Conservation (phyloP, 2,113 vertebrate species). For the Sander vitreus region DNA sequence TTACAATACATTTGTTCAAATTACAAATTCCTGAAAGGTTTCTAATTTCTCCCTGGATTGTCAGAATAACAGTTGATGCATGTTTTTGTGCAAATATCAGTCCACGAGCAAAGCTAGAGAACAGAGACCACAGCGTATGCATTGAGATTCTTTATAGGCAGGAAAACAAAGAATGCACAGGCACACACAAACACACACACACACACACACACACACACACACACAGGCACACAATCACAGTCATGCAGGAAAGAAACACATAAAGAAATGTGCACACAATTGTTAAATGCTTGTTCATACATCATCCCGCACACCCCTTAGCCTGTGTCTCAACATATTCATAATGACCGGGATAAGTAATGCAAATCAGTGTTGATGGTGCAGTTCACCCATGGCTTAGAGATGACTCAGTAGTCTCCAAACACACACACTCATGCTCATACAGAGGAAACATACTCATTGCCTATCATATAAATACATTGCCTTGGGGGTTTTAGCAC, state of each 20-base stretch:
- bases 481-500: neutral
- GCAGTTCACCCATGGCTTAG: neutral
- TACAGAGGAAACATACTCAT: neutral
- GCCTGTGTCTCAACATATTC: neutral
- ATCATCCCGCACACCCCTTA: neutral
- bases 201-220: too few species aligned
- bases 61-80: neutral
- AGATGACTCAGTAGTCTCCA: neutral
- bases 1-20: neutral
- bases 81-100: neutral
- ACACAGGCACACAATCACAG: neutral
- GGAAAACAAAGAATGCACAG: neutral
- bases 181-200: too few species aligned
- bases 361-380: neutral
- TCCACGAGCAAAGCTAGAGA: too few species aligned
- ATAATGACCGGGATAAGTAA: neutral
- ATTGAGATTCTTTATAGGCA: neutral
- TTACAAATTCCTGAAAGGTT: neutral
- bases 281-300: neutral
- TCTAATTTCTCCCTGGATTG: neutral
- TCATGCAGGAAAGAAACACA: neutral
- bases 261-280: neutral
- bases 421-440: neutral
- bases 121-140: neutral
- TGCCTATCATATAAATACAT: neutral